Evolutionary conservation across 2,113 vertebrate species (phyloP).

Genomic region (Typhlomys cinereus): DNA sequence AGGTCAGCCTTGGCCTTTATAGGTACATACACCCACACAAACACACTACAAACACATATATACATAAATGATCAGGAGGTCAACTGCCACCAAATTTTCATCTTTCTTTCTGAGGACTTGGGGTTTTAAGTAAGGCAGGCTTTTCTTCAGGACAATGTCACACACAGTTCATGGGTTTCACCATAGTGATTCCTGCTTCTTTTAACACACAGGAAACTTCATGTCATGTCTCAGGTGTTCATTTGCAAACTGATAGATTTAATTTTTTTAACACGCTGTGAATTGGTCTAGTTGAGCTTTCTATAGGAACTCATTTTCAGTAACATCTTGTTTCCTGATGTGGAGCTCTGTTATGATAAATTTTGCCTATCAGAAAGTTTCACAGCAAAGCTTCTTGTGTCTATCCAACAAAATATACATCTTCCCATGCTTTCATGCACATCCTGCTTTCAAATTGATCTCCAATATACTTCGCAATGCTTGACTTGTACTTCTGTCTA

Average conservation of each 20-base stretch:
- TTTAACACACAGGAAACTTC: background rate
- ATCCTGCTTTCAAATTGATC: slow-evolving; percentile 51
- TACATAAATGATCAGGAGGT: too few species aligned
- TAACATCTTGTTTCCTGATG: slow-evolving; percentile 8
- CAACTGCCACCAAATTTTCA: background rate
- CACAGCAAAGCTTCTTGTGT: background rate
- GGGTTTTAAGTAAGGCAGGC: background rate
- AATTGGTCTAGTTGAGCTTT: slow-evolving; percentile 7
- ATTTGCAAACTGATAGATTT: slow-evolving; percentile 18
- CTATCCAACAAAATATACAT: background rate
- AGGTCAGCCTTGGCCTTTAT: too few species aligned
- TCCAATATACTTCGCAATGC: slow-evolving; percentile 5
- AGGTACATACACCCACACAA: too few species aligned
- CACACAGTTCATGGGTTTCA: background rate
- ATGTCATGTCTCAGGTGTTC: background rate
- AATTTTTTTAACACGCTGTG: background rate
- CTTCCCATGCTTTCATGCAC: background rate
- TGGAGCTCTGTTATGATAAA: slow-evolving; percentile 3
- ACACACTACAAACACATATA: too few species aligned
- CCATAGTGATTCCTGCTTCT: background rate
- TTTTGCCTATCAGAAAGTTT: slow-evolving; percentile 43
- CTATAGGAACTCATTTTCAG: background rate
- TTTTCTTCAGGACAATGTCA: background rate
- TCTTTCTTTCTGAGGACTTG: background rate
- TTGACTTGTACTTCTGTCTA: slow-evolving; percentile 18